Evolutionary conservation across 2,113 vertebrate species (phyloP).

Genomic region (Sorex fumeus): DNA sequence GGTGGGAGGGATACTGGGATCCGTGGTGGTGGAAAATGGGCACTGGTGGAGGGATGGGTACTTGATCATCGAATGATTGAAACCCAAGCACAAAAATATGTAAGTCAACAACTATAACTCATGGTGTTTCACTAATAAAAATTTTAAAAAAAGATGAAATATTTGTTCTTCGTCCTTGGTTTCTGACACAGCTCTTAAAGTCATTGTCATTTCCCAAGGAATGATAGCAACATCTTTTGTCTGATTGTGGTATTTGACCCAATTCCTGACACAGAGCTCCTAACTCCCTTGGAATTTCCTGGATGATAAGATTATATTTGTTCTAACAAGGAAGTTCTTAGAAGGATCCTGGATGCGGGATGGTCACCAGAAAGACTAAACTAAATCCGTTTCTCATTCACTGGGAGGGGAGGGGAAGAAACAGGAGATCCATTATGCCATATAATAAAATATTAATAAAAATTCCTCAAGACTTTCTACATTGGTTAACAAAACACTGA

Average conservation of each 20-base stretch:
- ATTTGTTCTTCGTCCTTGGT: slow-evolving; percentile 11
- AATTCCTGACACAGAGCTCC: neutral
- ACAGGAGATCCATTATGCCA: neutral
- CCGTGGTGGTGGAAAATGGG: too few relatives aligned
- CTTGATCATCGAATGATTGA: too few relatives aligned
- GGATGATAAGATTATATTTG: neutral
- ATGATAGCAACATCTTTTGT: too few relatives aligned
- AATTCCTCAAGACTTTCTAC: neutral
- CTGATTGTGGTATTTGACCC: too few relatives aligned
- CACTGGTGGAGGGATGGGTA: too few relatives aligned
- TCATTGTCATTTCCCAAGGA: neutral
- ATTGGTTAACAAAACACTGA: neutral
- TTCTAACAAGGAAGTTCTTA: neutral
- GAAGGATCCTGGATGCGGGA: neutral
- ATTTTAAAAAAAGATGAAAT: neutral
- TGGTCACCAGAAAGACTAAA: neutral
- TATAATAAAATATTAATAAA: neutral
- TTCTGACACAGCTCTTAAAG: slow-evolving; percentile 17
- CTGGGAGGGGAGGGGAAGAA: neutral
- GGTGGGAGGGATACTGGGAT: too few relatives aligned
- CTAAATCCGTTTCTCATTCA: neutral
- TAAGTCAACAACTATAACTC: too few relatives aligned
- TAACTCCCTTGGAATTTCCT: neutral
- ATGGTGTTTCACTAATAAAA: too few relatives aligned
- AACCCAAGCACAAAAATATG: too few relatives aligned